These are phyloP conservation scores for Copsychus sechellarum DNA, from an alignment of 2,113 vertebrate species.

Conservation along the genomic window DNA sequence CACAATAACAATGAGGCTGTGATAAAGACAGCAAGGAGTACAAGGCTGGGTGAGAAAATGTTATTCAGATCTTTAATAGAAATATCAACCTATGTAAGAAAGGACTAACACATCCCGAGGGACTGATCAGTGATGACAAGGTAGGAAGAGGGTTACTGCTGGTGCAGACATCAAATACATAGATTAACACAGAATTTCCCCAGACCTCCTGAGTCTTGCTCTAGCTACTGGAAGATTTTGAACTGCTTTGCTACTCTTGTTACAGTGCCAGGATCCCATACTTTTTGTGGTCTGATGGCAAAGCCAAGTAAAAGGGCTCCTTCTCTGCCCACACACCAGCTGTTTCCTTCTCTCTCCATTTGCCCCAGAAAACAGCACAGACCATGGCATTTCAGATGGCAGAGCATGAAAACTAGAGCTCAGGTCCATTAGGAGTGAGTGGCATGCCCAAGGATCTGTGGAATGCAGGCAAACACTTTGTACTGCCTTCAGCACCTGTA, in stretches of 20 bases:
- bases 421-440: background rate
- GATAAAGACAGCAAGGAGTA: background rate
- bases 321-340: background rate
- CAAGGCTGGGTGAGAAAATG: background rate
- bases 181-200: background rate
- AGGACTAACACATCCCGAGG: background rate
- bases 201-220: background rate
- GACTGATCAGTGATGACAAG: background rate
- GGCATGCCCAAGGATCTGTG: accelerated
- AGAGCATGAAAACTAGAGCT: background rate
- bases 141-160: background rate
- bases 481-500: background rate
- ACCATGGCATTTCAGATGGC: background rate
- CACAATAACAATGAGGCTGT: background rate
- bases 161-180: background rate
- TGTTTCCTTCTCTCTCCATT: background rate
- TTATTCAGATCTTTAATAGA: background rate
- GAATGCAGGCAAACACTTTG: background rate
- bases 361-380: background rate
- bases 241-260: background rate
- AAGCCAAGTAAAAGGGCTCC: background rate
- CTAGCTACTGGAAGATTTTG: background rate
- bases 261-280: background rate
- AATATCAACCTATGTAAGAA: background rate
- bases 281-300: background rate